A percentile compares a stretch with the other conserved stretches of the same genome.
phyloP scores from a whole-genome alignment of 2,888 invertebrate species.

The Pammene aurita region DNA sequence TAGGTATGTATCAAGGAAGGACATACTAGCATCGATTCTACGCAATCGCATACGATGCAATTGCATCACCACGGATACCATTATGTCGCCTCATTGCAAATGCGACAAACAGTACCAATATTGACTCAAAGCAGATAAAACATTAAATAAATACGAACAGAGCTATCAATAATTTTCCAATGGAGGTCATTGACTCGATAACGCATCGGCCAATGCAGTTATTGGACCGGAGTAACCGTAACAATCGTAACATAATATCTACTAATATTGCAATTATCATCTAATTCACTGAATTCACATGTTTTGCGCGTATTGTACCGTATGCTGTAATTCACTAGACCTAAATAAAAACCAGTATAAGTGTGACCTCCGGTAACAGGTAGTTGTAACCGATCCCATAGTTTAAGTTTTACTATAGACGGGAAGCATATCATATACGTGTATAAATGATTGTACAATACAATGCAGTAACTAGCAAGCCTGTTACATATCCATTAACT shows the following conservation, averaged over 20 bases:
- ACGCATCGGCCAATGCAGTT: constrained; percentile 9
- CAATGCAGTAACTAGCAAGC: neutral
- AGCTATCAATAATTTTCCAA: neutral
- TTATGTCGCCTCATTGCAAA: too few species aligned
- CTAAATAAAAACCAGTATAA: too few species aligned
- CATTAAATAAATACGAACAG: neutral
- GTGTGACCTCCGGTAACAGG: too few species aligned
- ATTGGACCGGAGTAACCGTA: constrained; percentile 24
- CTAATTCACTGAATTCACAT: constrained; percentile 13
- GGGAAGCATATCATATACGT: too few species aligned
- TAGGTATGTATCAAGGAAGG: too few species aligned
- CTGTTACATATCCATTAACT: neutral
- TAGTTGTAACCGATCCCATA: too few species aligned
- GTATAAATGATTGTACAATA: too few species aligned
- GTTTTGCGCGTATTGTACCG: constrained; percentile 18
- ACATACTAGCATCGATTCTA: too few species aligned
- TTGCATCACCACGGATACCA: too few species aligned
- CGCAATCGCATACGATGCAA: neutral
- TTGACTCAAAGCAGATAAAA: too few species aligned
- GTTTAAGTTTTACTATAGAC: too few species aligned
- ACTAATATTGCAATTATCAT: constrained; percentile 21
- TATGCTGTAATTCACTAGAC: neutral
- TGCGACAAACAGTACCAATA: too few species aligned
- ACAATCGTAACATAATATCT: constrained; percentile 13
- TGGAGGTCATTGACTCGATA: constrained; percentile 22